Evolutionary conservation across 2,113 vertebrate genomes (phyloP).

Genomic region (Colossoma macropomum): DNA sequence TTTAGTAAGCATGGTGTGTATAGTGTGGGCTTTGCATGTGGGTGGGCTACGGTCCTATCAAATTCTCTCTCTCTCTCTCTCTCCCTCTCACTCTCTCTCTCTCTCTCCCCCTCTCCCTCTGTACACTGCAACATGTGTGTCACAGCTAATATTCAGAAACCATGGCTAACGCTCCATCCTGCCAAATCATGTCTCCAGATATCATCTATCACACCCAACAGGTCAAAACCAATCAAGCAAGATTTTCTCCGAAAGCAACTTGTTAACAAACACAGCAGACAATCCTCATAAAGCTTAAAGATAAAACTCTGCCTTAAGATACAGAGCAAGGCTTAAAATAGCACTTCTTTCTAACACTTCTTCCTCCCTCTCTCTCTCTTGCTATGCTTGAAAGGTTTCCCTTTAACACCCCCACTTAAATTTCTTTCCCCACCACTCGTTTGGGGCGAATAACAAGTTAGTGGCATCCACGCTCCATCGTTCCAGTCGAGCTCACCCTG

Average conservation of each 20-base stretch:
- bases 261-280: neutral
- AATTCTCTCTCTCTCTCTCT: neutral
- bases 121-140: neutral
- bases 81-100: neutral
- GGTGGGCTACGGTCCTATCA: neutral
- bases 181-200: neutral
- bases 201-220: constrained; percentile 15
- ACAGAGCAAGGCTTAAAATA: neutral
- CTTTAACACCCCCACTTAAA: constrained; percentile 15
- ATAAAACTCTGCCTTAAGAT: constrained; percentile 14
- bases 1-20: neutral
- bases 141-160: neutral
- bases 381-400: constrained; percentile 4
- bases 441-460: constrained; percentile 41
- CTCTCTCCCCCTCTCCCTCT: neutral
- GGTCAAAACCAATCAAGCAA: neutral
- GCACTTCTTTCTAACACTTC: neutral
- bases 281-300: neutral
- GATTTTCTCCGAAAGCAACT: neutral
- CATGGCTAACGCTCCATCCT: neutral
- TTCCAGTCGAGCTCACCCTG: constrained; percentile 58
- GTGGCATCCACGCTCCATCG: constrained; percentile 57
- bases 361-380: neutral
- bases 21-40: neutral
- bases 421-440: neutral